Evolutionary conservation across 2,888 invertebrate species (phyloP), one percentile per base, ranked within the genome.

Genomic region (Dioctria rufipes): DNA sequence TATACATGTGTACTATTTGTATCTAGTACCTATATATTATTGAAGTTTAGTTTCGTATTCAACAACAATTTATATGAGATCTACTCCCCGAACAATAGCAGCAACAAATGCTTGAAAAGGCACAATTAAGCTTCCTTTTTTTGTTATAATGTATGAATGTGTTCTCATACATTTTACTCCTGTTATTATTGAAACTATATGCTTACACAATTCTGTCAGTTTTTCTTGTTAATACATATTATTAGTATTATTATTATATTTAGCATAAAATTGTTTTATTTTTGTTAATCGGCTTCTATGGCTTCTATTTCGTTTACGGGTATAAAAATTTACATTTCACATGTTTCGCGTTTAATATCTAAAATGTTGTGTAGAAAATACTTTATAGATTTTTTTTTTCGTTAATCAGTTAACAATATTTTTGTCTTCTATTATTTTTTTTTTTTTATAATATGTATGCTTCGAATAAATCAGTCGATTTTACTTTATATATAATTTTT

Each of bases 41-140:
- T 63, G 63, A 39, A 39, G 63, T 63, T 39, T 9, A 63, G 61
- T 13, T 25, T 25, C 25, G 25, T 8, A 63, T 40, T 37, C 37
- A 63, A 6, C 77, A 77, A 61, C 61, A 63, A 77, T 77, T 63
- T 25, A 25, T 25, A 25, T 58, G 73, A 60, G 58, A n/a, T 63
- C 37, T 51, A 63, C 49, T 49, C 61, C 63, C 61, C 61, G 63
- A 77, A 63, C 49, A 77, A 77, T 49, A 63, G 63, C 77, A 77
- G 63, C 77, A 77, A 77, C 77, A 63, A 77, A 77, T 77, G 77
- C 77, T 77, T 77, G 61, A 77, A 63, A 78, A 79, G 79, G 79
- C 79, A 79, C 79, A 67, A 79, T 66, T 79, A 78, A 79, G 79
- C 79, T 79, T 79, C 58, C 79, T 79, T 79, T 67, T 25, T 25